Conservation (phyloP, 2,113 vertebrate genomes). For the Eublepharis macularius region DNA sequence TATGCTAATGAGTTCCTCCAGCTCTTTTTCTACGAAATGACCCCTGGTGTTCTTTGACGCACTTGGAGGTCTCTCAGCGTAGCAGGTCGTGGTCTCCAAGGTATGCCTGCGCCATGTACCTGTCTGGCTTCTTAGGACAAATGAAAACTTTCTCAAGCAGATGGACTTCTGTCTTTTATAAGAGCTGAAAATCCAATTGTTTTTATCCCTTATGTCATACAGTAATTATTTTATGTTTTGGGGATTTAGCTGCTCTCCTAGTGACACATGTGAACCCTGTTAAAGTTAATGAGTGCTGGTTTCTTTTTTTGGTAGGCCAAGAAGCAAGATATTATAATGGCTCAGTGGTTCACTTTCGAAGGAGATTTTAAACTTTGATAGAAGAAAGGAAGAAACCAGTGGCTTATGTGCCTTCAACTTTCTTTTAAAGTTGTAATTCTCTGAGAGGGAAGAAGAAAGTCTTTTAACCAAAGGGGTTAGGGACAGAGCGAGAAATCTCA, state of each 20-base stretch:
- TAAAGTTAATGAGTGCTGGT: conserved; percentile 42
- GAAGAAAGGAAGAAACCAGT: conserved; percentile 12
- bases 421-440: not conserved
- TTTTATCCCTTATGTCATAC: conserved; percentile 73
- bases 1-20: too few relatives aligned
- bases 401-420: conserved; percentile 29
- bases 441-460: not conserved
- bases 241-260: not conserved
- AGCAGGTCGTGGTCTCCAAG: not conserved
- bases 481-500: not conserved
- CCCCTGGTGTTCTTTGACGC: not conserved
- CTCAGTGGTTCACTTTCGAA: conserved; percentile 21
- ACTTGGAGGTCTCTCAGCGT: not conserved
- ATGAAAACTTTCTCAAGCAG: not conserved
- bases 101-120: not conserved
- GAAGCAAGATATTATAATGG: conserved; percentile 27
- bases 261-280: conserved; percentile 35
- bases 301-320: not conserved
- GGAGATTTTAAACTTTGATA: not conserved
- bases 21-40: too few relatives aligned
- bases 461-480: not conserved
- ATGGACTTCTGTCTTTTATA: conserved; percentile 69
- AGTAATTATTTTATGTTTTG: conserved; percentile 42
- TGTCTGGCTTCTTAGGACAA: not conserved
- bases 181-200: conserved; percentile 73